These are phyloP conservation scores for Nomada fucata DNA, from an alignment of 2,888 invertebrate species.

Conservation along the genomic window DNA sequence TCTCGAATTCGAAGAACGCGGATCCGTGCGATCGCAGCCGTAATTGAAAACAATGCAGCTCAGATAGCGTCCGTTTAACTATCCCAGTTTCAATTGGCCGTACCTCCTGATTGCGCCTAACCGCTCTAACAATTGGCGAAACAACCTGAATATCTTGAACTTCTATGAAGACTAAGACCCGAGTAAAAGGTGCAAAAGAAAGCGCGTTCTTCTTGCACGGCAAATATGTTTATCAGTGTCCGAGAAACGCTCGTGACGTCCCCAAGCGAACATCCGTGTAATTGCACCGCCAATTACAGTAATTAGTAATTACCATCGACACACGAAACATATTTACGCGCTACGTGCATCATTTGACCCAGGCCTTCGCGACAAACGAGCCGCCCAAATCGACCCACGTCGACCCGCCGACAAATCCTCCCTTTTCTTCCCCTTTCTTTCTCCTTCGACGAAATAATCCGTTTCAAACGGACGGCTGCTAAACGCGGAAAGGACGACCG, in stretches of 20 bases:
- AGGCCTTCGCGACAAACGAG: slow-evolving; percentile 14
- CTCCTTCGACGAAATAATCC: too few relatives aligned
- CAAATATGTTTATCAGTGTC: too few relatives aligned
- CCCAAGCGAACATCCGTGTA: too few relatives aligned
- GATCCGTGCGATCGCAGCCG: slow-evolving; percentile 18
- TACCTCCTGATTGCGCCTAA: slow-evolving; percentile 1
- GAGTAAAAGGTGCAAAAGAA: too few relatives aligned
- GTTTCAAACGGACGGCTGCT: not conserved
- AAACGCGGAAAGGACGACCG: not conserved
- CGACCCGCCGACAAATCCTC: not conserved
- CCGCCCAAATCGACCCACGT: not conserved
- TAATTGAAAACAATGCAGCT: slow-evolving; percentile 7
- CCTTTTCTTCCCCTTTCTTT: not conserved
- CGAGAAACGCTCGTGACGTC: too few relatives aligned
- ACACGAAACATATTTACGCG: not conserved
- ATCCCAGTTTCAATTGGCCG: slow-evolving; percentile 1
- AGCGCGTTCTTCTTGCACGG: too few relatives aligned
- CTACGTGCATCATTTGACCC: slow-evolving; percentile 2
- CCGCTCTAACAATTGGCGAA: not conserved
- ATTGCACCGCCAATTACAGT: not conserved
- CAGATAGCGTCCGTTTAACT: not conserved
- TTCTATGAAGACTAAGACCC: not conserved
- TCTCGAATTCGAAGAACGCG: slow-evolving; percentile 15
- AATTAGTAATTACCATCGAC: not conserved
- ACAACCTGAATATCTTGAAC: not conserved